phyloP scores from a whole-genome alignment of 2,888 invertebrate species.

The Ennomos fuscantarius region DNA sequence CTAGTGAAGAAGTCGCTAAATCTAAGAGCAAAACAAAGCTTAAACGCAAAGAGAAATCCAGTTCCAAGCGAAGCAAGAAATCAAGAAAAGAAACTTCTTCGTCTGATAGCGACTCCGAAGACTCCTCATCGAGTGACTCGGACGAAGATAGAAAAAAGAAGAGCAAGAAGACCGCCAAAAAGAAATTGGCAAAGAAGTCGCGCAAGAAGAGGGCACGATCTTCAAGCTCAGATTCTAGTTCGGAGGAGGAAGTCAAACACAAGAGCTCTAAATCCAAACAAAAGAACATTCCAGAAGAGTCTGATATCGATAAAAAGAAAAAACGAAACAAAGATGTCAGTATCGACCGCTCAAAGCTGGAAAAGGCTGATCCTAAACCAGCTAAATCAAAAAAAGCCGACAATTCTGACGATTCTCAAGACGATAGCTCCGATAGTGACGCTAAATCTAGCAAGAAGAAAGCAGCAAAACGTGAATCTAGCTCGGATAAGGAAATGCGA shows the following conservation, averaged over 20 bases:
- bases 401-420: conserved; percentile 74
- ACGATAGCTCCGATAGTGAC: conserved; percentile 79
- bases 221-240: conserved; percentile 81
- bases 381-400: conserved; percentile 71
- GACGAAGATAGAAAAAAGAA: conserved; percentile 82
- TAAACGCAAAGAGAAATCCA: conserved; percentile 83
- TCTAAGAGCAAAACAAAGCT: conserved; percentile 75
- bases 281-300: conserved; percentile 80
- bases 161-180: conserved; percentile 77
- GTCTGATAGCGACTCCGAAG: conserved; percentile 81
- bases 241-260: conserved; percentile 80
- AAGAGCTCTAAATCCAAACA: conserved; percentile 77
- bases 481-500: conserved; percentile 75
- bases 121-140: conserved; percentile 80
- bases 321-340: conserved; percentile 71
- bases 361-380: conserved; percentile 67
- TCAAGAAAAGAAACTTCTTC: conserved; percentile 78
- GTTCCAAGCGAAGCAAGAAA: conserved; percentile 83
- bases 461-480: conserved; percentile 73
- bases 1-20: conserved; percentile 73
- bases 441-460: conserved; percentile 82
- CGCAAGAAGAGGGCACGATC: conserved; percentile 78
- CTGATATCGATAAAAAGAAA: conserved; percentile 76
- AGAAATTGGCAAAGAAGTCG: conserved; percentile 76
- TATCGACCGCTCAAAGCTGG: conserved; percentile 66